Conservation (phyloP, 1,140 invertebrate species). For the Drosophila pruinosa region DNA sequence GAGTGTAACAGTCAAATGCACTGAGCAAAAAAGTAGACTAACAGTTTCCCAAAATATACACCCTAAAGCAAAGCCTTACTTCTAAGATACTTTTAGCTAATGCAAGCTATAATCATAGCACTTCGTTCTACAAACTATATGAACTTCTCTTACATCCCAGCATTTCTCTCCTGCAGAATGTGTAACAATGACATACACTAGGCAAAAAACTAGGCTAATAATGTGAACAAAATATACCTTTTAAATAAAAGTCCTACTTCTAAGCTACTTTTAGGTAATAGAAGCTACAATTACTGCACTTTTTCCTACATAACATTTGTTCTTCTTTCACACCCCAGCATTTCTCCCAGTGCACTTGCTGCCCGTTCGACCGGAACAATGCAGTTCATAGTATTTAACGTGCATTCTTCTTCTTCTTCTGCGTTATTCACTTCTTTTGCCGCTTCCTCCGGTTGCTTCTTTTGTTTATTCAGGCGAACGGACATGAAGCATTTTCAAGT, state of each 20-base stretch:
- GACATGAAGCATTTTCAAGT: conserved; percentile 32
- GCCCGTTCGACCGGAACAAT: conserved; percentile 15
- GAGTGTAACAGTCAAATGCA: background rate
- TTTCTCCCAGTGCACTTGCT: conserved; percentile 12
- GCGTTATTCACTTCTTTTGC: background rate
- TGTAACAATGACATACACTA: background rate
- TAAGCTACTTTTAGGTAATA: too few species aligned
- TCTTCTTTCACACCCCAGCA: background rate
- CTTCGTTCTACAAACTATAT: too few species aligned
- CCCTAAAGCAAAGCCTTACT: background rate
- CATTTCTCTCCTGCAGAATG: background rate
- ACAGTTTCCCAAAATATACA: background rate
- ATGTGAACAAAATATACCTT: background rate
- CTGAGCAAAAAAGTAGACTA: background rate
- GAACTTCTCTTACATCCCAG: background rate
- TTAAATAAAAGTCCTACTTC: background rate
- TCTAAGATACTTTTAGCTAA: background rate
- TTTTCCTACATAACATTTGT: too few species aligned
- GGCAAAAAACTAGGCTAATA: background rate
- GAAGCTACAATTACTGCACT: background rate
- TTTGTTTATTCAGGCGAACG: conserved; percentile 32
- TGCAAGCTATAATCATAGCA: too few species aligned
- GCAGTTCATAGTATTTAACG: conserved; percentile 3
- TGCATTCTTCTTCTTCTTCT: background rate
- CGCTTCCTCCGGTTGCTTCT: background rate